Base-by-base conservation (phyloP, 2,797 vertebrate genomes). In the Chaetodon trifasciatus region DNA sequence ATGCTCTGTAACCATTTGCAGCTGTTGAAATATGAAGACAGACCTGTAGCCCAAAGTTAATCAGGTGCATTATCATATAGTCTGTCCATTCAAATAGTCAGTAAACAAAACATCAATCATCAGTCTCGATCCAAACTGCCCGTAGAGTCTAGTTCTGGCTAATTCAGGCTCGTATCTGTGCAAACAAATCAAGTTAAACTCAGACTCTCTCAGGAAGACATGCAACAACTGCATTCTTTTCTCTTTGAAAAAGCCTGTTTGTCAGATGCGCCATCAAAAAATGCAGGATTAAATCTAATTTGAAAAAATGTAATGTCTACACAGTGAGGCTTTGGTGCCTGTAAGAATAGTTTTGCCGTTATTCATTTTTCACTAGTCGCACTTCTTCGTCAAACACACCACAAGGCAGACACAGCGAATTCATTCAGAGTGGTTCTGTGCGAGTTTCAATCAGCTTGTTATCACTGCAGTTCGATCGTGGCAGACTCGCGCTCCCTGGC, bases 371-470 rank as follows among this genome's bases (percentile, higher is more conserved):
- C 2, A 13, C 11, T 5, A 62, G n/a, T 8, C 11, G 21, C 53
- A 57, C 21, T 11, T 56, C n/a, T 5, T 4, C 56, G 40, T 70
- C 28, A 66, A 32, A 70, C 61, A 4, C 4, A 37, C 58, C 32
- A 77, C n/a, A 19, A 35, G 12, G 13, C 76, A 76, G 69, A 44
- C 21, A 0, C 23, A 8, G 58, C 56, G 50, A 67, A 67, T 56
- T 76, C 21, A 17, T 50, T 49, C 71, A 63, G 37, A 58, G 74
- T 62, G 49, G 63, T 6, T 39, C 55, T 21, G 70, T 75, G 53
- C 70, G 80, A 16, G 1, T 71, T 75, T 65, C 47, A 61, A 8
- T 70, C 79, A 79, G 80, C 82, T 74, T 64, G 74, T 78, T 76
- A 76, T 87, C 78, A 44, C 67, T 58, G 52, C 70, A 12, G 52